Evolutionary conservation across 1,140 invertebrate genomes (phyloP), one percentile per base, ranked within the genome.

Genomic region (Drosophila suzukii): DNA sequence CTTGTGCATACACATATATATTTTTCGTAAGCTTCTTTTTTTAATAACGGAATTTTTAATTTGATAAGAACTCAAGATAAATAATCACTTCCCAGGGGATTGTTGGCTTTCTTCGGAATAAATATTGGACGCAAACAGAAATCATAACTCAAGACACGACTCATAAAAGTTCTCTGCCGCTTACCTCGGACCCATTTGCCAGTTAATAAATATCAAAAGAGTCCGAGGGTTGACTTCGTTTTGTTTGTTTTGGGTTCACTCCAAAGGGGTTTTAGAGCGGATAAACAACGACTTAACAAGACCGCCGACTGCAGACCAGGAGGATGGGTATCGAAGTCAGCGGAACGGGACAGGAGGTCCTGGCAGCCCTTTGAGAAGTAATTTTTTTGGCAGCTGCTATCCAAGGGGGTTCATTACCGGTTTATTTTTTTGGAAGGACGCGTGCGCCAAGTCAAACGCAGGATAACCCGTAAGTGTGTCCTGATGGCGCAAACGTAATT

Each of bases 241-340:
- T 83, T 89, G 70, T 89, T 89, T 88, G 73, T 80, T 78, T 89
- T 86, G 72, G 85, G 53, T 63, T 88, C 76, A 58, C 80, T 75
- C 49, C 49, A 65, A 68, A 15, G 50, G 78, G 82, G 53, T 56
- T 90, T 81, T 78, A 73, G 62, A 74, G 58, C 50, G 72, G 76
- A 90, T 90, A 83, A 90, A 68, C 80, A 65, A 44, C 38, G 70
- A 73, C 70, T 90, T 90, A 71, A 83, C 79, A 74, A 80, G 74
- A 81, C 81, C 84, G 55, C 70, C 71, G 70, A 73, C 49, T 67
- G 15, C 39, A 57, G 30, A 50, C 44, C 47, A 47, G 27, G 32
- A 41, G 38, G 66, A 71, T 58, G 65, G 44, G 47, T 72, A 58
- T 59, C 41, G 50, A 43, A 43, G 75, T 68, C 57, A 60, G 68